Evolutionary conservation across 2,797 vertebrate species (phyloP).

Genomic region (Ptychobarbus kaznakovi): DNA sequence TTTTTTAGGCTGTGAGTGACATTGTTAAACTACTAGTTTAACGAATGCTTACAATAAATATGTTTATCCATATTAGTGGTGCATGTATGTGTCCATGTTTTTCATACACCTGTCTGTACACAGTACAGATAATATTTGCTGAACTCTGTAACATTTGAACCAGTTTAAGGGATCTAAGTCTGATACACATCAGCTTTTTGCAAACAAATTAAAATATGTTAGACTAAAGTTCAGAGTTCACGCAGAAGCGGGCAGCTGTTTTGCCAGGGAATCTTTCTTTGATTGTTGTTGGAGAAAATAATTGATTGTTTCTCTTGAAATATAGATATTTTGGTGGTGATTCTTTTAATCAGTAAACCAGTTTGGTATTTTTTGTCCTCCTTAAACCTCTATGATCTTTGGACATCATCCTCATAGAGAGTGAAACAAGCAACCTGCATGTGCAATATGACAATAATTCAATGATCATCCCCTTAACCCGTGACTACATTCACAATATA

Average conservation of each 20-base stretch:
- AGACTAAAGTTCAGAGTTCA: conserved; percentile 7
- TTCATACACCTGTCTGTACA: not conserved
- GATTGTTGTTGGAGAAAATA: not conserved
- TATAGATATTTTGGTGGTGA: conserved; percentile 23
- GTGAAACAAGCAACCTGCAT: conserved; percentile 12
- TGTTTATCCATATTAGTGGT: not conserved
- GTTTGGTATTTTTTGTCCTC: not conserved
- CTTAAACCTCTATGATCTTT: conserved; percentile 32
- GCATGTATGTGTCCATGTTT: not conserved
- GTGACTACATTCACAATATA: not conserved
- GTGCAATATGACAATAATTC: conserved; percentile 3
- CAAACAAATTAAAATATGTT: conserved; percentile 7
- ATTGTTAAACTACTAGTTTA: not conserved
- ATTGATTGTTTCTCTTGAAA: conserved; percentile 33
- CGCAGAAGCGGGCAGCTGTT: not conserved
- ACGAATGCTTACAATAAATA: not conserved
- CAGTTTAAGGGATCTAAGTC: conserved; percentile 43
- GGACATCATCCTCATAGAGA: conserved; percentile 30
- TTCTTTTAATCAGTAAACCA: conserved; percentile 27
- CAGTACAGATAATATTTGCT: not conserved
- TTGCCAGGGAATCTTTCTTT: not conserved
- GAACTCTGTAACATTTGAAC: conserved; percentile 41
- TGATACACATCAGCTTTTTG: conserved; percentile 33
- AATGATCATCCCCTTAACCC: not conserved
- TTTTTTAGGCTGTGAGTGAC: not conserved